Base-by-base conservation (phyloP, 2,797 vertebrate species). In the Sebastes vulpes region DNA sequence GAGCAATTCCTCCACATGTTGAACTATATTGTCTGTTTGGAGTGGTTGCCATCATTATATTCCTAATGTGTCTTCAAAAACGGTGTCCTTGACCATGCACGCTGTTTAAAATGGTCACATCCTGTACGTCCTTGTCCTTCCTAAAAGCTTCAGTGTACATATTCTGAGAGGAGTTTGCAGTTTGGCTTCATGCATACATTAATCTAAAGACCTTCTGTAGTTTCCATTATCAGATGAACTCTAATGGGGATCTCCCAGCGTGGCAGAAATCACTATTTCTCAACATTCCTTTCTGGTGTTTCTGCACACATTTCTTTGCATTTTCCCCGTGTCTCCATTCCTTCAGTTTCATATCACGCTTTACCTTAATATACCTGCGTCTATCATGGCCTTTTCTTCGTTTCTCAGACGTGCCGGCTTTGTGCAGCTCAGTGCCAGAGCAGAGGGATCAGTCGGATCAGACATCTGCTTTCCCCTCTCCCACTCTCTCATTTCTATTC, bases 401-500 rank as follows among this genome's bases (percentile, higher is more conserved):
- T 53, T 70, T 50, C 9, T 16, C 38, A 63, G 21, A 76, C 53
- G 64, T 52, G 20, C 71, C 65, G 52, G 56, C 53, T 82, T 80
- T 67, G 11, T 78, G 65, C 50, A 1, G 65, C 74, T 77, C 61
- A 35, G 14, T 66, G 48, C 57, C 59, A 61, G 48, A 63, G 50
- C 75, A 65, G 68, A 75, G 57, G 73, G 70, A 90, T 88, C 81
- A 83, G 67, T 73, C 28, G 3, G 59, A 82, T 88, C 58, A 73
- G 81, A 79, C 87, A 89, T 88, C 84, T 89, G 75, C 75, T 72
- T 77, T 58, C 54, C 60, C 18, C 52, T 21, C 75, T 79, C 66
- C 74, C 57, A 42, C 35, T 64, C 61, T n/a, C 23, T 85, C 65
- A 79, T 85, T 89, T 90, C 80, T 65, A 84, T 91, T 88, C 82